Evolutionary conservation across 2,888 invertebrate species (phyloP), one percentile per base, ranked within the genome.

Genomic region (Agelastica alni): DNA sequence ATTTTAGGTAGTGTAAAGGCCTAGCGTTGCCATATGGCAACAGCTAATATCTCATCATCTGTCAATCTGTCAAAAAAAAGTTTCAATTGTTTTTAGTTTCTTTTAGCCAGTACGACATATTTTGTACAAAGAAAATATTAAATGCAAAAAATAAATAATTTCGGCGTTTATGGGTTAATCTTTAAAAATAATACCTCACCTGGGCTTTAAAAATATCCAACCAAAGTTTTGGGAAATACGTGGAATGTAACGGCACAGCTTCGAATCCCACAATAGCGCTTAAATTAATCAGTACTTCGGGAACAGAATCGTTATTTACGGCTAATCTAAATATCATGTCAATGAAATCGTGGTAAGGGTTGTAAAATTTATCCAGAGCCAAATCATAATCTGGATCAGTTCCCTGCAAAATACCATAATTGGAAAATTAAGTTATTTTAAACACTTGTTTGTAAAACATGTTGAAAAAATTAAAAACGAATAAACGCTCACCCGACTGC

Each of bases 181-280:
- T 31, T 31, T 5, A 31, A 4, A 10, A 31, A 34, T 2, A 3
- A 18, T 13, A 66, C 1, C 75, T 76, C 70, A 87, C 87, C 76
- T 86, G 85, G 6, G 88, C 85, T 60, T 87, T 85, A 68, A 89
- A 86, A 45, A 95, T 90, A 73, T 95, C 95, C 57, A 91, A 82
- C 96, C 95, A 96, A 69, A 96, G 85, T 70, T 93, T 89, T 10
- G 96, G 93, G 77, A 96, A 96, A 73, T 89, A 86, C 58, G 88
- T 90, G 70, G 92, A 87, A 78, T 93, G 89, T 59, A 96, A 80
- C 1, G 93, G 92, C 34, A 91, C 91, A 42, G 88, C 94, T 79
- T 96, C 96, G 63, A 92, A 88, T 53, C 94, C 96, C 45, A 95
- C 89, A 81, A 94, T 85, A 49, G 91, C 91, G 72, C 93, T 92